Conservation (phyloP, 2,888 invertebrate species). For the Nymphalis polychloros region DNA sequence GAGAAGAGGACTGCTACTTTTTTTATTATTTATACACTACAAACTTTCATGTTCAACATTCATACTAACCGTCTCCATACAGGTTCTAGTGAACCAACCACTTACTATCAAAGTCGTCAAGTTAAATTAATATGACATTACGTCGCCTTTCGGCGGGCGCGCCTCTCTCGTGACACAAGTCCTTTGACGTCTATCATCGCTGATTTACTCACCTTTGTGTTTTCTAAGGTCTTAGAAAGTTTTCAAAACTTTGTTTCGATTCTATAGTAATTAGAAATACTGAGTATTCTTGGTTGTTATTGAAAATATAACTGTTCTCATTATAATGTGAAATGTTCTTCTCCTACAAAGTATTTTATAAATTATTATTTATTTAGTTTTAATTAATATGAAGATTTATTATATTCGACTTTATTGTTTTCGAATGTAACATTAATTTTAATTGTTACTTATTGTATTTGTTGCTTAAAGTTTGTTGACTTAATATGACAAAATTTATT, state of each 20-base stretch:
- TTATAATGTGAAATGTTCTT: neutral
- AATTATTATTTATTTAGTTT: too few species aligned
- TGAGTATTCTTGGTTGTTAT: neutral
- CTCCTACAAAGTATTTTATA: neutral
- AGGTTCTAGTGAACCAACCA: neutral
- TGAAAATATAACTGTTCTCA: neutral
- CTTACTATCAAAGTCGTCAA: slow-evolving; percentile 10
- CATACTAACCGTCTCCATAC: neutral
- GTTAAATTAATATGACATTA: slow-evolving; percentile 1
- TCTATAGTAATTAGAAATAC: slow-evolving; percentile 8
- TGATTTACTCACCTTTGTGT: slow-evolving; percentile 4
- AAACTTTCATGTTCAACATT: neutral
- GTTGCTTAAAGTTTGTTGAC: too few species aligned
- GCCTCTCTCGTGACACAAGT: slow-evolving; percentile 4
- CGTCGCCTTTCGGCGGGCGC: neutral
- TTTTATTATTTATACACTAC: neutral
- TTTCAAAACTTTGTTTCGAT: slow-evolving; percentile 1
- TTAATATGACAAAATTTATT: too few species aligned
- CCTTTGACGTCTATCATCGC: slow-evolving; percentile 10
- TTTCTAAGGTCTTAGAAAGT: slow-evolving; percentile 1
- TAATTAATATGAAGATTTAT: too few species aligned
- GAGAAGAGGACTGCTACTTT: too few species aligned
- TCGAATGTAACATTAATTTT: too few species aligned
- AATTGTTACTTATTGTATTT: too few species aligned
- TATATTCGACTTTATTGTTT: too few species aligned